Percentiles rank a stretch among this genome's conserved stretches.
phyloP scores from a whole-genome alignment of 2,113 vertebrate species.

The Chamaetylas fuelleborni region DNA sequence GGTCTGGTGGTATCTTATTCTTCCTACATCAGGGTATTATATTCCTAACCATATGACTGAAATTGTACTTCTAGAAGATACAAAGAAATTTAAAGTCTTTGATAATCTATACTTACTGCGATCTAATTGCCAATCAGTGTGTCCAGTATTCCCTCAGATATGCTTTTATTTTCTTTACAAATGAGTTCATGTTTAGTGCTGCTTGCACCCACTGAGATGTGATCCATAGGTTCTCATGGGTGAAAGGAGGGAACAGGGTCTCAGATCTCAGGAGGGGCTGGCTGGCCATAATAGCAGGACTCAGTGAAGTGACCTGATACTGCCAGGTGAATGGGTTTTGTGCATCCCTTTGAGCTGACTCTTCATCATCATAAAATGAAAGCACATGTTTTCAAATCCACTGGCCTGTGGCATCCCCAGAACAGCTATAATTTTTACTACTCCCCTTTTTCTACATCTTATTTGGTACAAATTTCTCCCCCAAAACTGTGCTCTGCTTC shows the following conservation, averaged over 20 bases:
- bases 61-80: background rate
- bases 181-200: background rate
- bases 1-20: background rate
- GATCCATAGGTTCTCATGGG: fast-evolving
- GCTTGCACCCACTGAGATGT: background rate
- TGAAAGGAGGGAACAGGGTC: background rate
- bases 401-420: background rate
- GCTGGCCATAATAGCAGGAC: background rate
- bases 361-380: background rate
- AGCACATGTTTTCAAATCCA: background rate
- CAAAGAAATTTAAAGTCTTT: background rate
- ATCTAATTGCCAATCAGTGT: background rate
- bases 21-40: background rate
- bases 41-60: background rate
- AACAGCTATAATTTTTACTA: background rate
- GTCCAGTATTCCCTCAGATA: background rate
- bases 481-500: background rate
- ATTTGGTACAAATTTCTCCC: background rate
- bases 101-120: background rate
- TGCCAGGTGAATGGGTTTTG: background rate
- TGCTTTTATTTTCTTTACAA: background rate
- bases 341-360: background rate
- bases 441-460: background rate
- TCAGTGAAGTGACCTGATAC: background rate
- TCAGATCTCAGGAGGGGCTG: background rate